A percentile compares a stretch with the other conserved stretches of the same genome.
Evolutionary conservation across 2,113 vertebrate genomes (phyloP).

Genomic region (Gasterosteus aculeatus): DNA sequence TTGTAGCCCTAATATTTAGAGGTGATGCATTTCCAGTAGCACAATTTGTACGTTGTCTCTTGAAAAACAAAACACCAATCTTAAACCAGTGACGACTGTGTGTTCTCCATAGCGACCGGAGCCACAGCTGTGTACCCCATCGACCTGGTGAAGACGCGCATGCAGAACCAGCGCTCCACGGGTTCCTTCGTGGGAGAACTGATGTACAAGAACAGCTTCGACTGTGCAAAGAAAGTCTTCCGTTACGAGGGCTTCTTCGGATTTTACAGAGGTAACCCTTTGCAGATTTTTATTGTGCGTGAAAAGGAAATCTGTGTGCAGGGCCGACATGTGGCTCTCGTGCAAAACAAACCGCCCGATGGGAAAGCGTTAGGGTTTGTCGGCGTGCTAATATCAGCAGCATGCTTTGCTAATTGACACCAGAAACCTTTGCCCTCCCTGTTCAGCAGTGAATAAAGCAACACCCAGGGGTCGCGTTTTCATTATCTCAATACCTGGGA

Average conservation of each 20-base stretch:
- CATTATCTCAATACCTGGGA: constrained; percentile 67
- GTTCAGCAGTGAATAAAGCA: constrained; percentile 59
- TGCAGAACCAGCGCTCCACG: constrained; percentile 94
- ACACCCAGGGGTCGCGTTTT: constrained; percentile 70
- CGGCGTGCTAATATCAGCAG: constrained; percentile 61
- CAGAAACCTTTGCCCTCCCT: constrained; percentile 72
- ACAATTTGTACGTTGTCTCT: background rate
- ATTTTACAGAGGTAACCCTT: constrained; percentile 90
- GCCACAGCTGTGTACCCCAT: constrained; percentile 96
- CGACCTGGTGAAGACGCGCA: constrained; percentile 96
- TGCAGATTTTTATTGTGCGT: background rate
- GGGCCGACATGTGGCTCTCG: constrained; percentile 22
- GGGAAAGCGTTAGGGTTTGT: constrained; percentile 48
- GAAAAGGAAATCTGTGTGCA: constrained; percentile 4
- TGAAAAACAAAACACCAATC: background rate
- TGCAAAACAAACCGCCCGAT: constrained; percentile 34
- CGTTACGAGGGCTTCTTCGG: constrained; percentile 95
- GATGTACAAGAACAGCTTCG: constrained; percentile 98
- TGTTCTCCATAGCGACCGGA: constrained; percentile 86
- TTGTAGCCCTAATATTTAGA: background rate
- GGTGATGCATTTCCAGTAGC: background rate
- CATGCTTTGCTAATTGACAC: constrained; percentile 75
- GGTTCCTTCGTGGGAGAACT: constrained; percentile 92
- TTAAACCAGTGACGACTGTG: background rate
- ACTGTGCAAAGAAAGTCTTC: constrained; percentile 96